Percentiles rank a stretch among this genome's conserved stretches.
phyloP scores from a whole-genome alignment of 2,888 invertebrate genomes.

The Zeuzera pyrina region DNA sequence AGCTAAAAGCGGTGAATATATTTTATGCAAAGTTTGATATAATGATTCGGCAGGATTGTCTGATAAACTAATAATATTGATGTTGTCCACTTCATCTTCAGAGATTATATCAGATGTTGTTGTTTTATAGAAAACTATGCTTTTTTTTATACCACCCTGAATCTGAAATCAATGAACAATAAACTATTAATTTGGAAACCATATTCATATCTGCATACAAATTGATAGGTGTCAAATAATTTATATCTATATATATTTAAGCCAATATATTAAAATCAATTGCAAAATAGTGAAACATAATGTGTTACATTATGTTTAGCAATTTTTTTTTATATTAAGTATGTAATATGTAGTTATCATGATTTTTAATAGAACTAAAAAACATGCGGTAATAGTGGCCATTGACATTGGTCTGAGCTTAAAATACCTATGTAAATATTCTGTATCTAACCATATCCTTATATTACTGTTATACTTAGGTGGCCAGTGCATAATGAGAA shows the following conservation, averaged over 20 bases:
- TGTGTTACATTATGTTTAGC: not conserved
- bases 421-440: no score
- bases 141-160: slow-evolving; percentile 34
- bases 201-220: not conserved
- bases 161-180: slow-evolving; percentile 30
- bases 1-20: slow-evolving; percentile 53
- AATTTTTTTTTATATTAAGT: no score
- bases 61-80: slow-evolving; percentile 53
- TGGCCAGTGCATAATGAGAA: no score
- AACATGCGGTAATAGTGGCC: no score
- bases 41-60: slow-evolving; percentile 50
- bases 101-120: slow-evolving; percentile 29
- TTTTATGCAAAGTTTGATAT: slow-evolving; percentile 54
- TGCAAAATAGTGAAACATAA: not conserved
- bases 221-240: not conserved
- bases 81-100: slow-evolving; percentile 34
- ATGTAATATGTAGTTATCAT: no score
- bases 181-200: not conserved
- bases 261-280: not conserved
- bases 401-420: no score
- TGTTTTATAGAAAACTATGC: slow-evolving; percentile 60
- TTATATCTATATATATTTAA: not conserved
- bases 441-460: no score
- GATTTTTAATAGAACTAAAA: no score
- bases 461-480: no score